Evolutionary conservation across 1,140 invertebrate species (phyloP).

Genomic region (Drosophila eugracilis): DNA sequence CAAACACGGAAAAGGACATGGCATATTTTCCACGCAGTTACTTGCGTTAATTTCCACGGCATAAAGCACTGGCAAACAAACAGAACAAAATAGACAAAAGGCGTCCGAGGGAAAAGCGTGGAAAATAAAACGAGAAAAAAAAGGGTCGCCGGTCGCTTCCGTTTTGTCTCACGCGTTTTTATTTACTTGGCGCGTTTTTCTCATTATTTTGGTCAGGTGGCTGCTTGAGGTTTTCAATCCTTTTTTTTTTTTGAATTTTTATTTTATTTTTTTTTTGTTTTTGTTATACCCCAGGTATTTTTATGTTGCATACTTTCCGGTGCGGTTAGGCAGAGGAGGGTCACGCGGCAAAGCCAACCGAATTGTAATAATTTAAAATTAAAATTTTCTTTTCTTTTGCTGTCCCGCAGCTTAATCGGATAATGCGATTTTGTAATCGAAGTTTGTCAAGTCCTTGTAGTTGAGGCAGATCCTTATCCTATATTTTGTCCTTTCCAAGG

Average conservation of each 20-base stretch:
- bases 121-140: constrained; percentile 34
- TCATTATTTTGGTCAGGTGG: constrained; percentile 62
- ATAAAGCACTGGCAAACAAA: constrained; percentile 31
- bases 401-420: constrained; percentile 65
- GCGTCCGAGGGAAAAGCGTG: constrained; percentile 4
- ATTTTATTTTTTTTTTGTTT: not conserved
- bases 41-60: constrained; percentile 67
- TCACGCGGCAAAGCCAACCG: constrained; percentile 12
- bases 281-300: constrained; percentile 25
- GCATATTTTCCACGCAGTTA: constrained; percentile 77
- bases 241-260: constrained; percentile 20
- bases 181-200: constrained; percentile 63
- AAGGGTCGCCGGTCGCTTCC: constrained; percentile 65
- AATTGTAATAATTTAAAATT: constrained; percentile 77
- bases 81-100: constrained; percentile 39
- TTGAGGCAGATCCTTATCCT: not conserved
- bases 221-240: constrained; percentile 39
- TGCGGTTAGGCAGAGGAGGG: constrained; percentile 37
- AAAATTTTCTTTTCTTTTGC: constrained; percentile 53
- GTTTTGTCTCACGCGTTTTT: constrained; percentile 51
- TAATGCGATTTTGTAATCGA: constrained; percentile 74
- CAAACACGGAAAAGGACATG: constrained; percentile 52
- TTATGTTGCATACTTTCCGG: constrained; percentile 63
- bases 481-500: not conserved
- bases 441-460: constrained; percentile 73